Percentiles rank a stretch among this genome's conserved stretches.
These are phyloP conservation scores for Phyllostomus discolor DNA, from an alignment of 2,113 vertebrate species.

Conservation along the genomic window DNA sequence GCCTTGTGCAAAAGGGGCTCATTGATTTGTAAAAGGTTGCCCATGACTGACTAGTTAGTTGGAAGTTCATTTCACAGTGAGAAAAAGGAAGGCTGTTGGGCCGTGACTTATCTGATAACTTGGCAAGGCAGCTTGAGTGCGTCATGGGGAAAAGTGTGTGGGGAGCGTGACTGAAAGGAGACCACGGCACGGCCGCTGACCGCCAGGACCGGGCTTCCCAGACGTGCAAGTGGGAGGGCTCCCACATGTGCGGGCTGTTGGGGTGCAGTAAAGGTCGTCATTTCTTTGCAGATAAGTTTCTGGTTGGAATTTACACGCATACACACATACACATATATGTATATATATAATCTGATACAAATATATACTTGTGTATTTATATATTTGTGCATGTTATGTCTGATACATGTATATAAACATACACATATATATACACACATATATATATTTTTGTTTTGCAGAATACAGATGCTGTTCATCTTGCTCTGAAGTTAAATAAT, in stretches of 20 bases:
- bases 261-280: not conserved
- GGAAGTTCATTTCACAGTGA: not conserved
- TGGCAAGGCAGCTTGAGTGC: not conserved
- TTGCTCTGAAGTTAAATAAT: slow-evolving; percentile 90
- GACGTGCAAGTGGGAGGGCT: not conserved
- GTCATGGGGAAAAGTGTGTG: not conserved
- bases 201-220: not conserved
- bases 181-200: not conserved
- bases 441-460: slow-evolving; percentile 58
- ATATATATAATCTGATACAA: no score
- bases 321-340: no score
- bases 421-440: no score
- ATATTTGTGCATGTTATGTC: no score
- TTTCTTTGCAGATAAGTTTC: not conserved
- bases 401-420: no score
- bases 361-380: no score
- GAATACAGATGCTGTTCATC: slow-evolving; percentile 89
- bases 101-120: not conserved
- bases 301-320: not conserved
- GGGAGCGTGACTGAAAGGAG: not conserved
- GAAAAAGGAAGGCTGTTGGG: not conserved
- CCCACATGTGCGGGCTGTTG: not conserved
- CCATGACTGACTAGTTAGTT: not conserved
- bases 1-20: not conserved
- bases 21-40: not conserved